phyloP scores from a whole-genome alignment of 2,797 vertebrate species.

The Falco peregrinus region DNA sequence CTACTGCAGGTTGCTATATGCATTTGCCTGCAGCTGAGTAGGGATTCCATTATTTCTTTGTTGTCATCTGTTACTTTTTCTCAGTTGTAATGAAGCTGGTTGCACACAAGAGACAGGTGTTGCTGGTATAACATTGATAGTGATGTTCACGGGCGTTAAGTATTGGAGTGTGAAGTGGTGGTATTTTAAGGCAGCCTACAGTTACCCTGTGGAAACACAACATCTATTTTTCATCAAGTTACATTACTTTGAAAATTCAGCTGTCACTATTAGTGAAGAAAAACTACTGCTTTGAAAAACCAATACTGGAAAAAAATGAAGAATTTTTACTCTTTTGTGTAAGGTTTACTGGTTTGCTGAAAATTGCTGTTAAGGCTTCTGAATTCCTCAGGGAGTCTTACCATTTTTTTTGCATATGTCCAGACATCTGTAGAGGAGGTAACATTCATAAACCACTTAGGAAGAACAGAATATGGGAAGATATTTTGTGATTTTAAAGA shows the following conservation, averaged over 20 bases:
- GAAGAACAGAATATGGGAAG: not conserved
- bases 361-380: not conserved
- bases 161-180: not conserved
- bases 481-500: not conserved
- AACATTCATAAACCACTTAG: not conserved
- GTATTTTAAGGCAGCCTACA: not conserved
- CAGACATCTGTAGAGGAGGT: not conserved
- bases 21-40: not conserved
- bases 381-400: not conserved
- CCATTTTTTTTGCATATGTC: not conserved
- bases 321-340: not conserved
- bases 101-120: not conserved
- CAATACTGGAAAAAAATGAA: not conserved
- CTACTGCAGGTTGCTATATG: not conserved
- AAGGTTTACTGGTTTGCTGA: not conserved
- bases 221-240: not conserved
- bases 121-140: not conserved
- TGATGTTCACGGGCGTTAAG: not conserved
- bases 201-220: not conserved
- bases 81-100: not conserved
- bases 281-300: not conserved
- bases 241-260: not conserved
- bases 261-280: not conserved
- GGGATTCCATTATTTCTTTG: not conserved
- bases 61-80: not conserved